Evolutionary conservation across 2,113 vertebrate species (phyloP), one percentile per base, ranked within the genome.

Genomic region (Miniopterus natalensis): DNA sequence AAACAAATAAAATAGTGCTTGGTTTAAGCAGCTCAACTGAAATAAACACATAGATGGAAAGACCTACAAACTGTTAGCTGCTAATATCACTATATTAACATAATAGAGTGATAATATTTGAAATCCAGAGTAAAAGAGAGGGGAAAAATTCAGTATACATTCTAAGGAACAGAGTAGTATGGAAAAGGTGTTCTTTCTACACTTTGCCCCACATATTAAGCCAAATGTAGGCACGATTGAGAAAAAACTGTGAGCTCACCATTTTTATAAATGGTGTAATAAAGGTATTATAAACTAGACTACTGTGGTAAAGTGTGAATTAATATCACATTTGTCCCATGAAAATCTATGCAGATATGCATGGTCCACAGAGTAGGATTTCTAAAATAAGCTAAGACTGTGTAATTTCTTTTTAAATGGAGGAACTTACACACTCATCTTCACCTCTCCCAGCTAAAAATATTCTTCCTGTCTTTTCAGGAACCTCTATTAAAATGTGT

Each of bases 321-420:
- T 84, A 95, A 92, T 23, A 86, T 96, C 55, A 61, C 21, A 13
- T 90, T 51, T 55, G 27, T 63, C 29, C 75, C 90, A 87, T 6
- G 14, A 77, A 95, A 96, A 57, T 80, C 73, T 95, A 71, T 57
- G 49, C n/a, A 95, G 59, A 78, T 83, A 15, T 45, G n/a, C 9
- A 55, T n/a, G 25, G 3, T 73, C 75, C 20, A n/a, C 47, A 95
- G 68, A 71, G n/a, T 2, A 53, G 47, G 25, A 59, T 75, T 80
- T 55, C 47, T 81, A 83, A 93, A 94, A 83, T 80, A 88, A 95
- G 23, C 71, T 74, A 31, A 71, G 51, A 78, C 83, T 65, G 53
- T 61, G 6, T 25, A 79, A 90, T 36, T 4, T 9, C 13, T 47
- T 84, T 68, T 86, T 88, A 78, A 85, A 92, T 63, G 14, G 27